phyloP scores from a whole-genome alignment of 2,888 invertebrate genomes.

The Herminia tarsipennalis region DNA sequence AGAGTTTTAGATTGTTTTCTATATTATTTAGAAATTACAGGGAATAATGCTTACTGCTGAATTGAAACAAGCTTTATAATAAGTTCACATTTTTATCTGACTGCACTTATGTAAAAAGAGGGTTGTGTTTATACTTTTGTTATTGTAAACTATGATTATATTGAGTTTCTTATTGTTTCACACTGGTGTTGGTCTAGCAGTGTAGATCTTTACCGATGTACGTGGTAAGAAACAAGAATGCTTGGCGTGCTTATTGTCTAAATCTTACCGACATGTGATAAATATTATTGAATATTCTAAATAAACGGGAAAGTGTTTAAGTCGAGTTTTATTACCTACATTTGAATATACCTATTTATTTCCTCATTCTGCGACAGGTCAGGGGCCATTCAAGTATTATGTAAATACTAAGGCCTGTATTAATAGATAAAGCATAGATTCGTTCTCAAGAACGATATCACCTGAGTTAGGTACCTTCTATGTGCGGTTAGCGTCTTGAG shows the following conservation, averaged over 20 bases:
- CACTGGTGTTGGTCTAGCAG: slow-evolving; percentile 43
- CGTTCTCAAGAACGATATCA: too few species aligned
- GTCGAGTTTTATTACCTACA: slow-evolving; percentile 49
- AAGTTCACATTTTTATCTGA: neutral
- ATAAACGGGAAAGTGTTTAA: slow-evolving; percentile 76
- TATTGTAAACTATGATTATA: neutral
- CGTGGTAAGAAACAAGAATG: slow-evolving; percentile 53
- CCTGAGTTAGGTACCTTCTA: too few species aligned
- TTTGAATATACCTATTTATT: neutral
- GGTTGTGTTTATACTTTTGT: slow-evolving; percentile 8
- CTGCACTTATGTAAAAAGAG: neutral
- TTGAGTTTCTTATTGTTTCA: slow-evolving; percentile 18
- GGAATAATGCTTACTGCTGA: slow-evolving; percentile 4
- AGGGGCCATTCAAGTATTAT: too few species aligned
- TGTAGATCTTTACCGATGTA: slow-evolving; percentile 46
- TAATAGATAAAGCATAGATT: too few species aligned
- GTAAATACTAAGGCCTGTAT: too few species aligned
- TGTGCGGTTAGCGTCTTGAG: too few species aligned
- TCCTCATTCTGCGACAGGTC: too few species aligned
- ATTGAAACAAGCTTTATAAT: neutral
- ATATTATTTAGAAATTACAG: neutral
- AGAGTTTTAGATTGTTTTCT: neutral
- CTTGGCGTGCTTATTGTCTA: slow-evolving; percentile 75
- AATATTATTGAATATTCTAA: slow-evolving; percentile 77
- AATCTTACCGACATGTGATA: slow-evolving; percentile 81